Conservation (phyloP, 2,113 vertebrate genomes). For the Halcyon malimbica region DNA sequence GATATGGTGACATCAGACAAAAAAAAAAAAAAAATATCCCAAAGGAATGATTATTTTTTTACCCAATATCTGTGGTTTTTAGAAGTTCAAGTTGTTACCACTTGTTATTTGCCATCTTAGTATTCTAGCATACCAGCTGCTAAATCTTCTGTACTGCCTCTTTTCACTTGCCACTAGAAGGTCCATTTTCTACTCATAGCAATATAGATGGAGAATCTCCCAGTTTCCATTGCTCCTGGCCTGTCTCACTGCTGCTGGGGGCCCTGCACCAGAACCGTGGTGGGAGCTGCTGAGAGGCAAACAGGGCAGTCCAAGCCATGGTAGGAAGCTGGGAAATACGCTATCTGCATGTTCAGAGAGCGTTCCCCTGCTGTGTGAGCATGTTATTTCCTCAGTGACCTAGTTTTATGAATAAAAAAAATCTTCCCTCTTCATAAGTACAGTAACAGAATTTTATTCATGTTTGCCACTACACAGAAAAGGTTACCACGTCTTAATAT, state of each 20-base stretch:
- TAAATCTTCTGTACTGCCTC: background rate
- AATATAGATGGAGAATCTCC: background rate
- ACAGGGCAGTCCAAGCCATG: background rate
- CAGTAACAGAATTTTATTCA: constrained; percentile 19
- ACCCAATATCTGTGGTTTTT: background rate
- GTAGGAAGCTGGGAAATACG: background rate
- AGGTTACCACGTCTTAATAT: constrained; percentile 57
- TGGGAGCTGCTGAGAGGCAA: background rate
- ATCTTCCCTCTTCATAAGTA: background rate
- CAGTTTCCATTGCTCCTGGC: rapidly evolving
- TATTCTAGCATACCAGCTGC: background rate
- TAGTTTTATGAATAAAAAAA: constrained; percentile 29
- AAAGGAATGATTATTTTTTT: background rate
- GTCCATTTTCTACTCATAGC: background rate
- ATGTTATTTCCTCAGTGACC: background rate
- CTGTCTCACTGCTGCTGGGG: rapidly evolving
- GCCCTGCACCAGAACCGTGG: background rate
- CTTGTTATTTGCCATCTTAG: background rate
- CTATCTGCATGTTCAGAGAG: background rate
- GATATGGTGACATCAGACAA: background rate
- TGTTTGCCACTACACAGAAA: background rate
- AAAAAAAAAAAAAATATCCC: background rate
- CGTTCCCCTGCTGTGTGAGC: background rate
- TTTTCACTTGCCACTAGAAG: background rate
- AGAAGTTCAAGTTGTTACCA: background rate